Evolutionary conservation across 2,113 vertebrate genomes (phyloP).

Genomic region (Hyperopisus bebe): DNA sequence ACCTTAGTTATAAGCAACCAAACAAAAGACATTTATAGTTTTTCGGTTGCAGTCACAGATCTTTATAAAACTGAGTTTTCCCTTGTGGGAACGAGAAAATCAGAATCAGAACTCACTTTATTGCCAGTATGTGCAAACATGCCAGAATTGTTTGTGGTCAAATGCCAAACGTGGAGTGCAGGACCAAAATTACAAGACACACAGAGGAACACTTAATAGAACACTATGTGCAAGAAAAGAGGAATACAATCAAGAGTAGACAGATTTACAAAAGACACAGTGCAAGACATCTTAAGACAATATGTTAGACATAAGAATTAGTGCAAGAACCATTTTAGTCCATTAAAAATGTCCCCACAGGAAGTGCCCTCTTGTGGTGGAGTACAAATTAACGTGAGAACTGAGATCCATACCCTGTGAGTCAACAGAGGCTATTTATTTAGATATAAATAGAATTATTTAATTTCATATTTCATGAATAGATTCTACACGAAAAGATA

Average conservation of each 20-base stretch:
- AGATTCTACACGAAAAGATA: not conserved
- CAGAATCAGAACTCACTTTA: not conserved
- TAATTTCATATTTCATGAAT: not conserved
- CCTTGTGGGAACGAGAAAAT: not conserved
- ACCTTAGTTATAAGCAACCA: not conserved
- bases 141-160: not conserved
- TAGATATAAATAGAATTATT: not conserved
- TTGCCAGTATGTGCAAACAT: not conserved
- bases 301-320: not conserved
- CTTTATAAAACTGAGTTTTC: not conserved
- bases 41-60: not conserved
- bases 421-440: not conserved
- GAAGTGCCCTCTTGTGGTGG: too few species aligned
- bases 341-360: not conserved
- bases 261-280: not conserved
- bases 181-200: too few species aligned
- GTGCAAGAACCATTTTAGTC: not conserved
- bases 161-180: too few species aligned
- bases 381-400: not conserved
- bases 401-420: not conserved
- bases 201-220: not conserved
- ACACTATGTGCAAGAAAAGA: not conserved
- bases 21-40: not conserved
- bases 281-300: not conserved
- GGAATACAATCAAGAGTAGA: not conserved